Conservation (phyloP, 2,113 vertebrate genomes). For the Coptodon rendalli region DNA sequence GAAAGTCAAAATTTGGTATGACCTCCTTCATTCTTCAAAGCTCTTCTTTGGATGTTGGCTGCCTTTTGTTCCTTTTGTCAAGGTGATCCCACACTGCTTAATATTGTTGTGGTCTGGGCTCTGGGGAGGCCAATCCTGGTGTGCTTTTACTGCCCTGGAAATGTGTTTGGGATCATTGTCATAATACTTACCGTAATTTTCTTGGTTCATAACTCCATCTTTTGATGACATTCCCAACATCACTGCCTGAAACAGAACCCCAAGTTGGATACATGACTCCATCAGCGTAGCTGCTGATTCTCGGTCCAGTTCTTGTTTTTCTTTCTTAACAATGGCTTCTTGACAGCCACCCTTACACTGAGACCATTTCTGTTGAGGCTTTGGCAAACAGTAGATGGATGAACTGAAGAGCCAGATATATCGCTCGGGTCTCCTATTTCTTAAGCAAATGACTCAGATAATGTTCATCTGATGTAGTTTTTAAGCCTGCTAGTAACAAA, state of each 20-base stretch:
- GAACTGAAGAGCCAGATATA: background rate
- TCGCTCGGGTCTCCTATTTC: background rate
- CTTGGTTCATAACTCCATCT: background rate
- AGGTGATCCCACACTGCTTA: background rate
- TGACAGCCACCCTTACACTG: background rate
- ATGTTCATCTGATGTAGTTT: background rate
- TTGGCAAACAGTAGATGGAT: background rate
- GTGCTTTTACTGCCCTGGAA: background rate
- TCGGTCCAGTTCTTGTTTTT: background rate
- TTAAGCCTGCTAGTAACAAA: background rate
- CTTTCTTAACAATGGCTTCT: background rate
- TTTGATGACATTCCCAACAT: background rate
- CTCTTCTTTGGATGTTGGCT: background rate
- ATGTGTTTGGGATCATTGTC: background rate
- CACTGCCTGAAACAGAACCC: background rate
- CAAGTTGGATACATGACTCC: background rate
- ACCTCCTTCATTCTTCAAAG: background rate
- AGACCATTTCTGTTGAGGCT: background rate
- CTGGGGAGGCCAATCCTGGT: background rate
- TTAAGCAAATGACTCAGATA: background rate
- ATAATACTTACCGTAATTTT: background rate
- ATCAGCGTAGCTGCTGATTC: background rate
- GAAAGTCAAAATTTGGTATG: background rate
- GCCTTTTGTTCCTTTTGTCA: background rate
- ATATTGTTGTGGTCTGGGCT: background rate